phyloP scores from a whole-genome alignment of 1,140 invertebrate genomes.

The Stenopsyche tienmushanensis region DNA sequence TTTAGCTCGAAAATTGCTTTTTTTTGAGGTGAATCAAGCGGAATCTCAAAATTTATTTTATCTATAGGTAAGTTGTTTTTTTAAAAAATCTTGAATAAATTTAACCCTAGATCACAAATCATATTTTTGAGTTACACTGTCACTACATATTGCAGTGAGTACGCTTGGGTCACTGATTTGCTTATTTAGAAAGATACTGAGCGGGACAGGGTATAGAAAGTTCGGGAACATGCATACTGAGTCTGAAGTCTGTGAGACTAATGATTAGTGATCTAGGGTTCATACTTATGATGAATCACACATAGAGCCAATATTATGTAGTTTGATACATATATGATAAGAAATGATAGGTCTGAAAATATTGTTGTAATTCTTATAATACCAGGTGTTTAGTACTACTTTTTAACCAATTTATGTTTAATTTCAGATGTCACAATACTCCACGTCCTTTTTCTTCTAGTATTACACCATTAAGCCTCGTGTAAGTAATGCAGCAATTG shows the following conservation, averaged over 20 bases:
- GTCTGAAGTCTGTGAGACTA: no score
- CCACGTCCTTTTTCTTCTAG: background rate
- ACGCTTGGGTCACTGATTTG: no score
- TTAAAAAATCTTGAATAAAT: no score
- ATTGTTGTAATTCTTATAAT: background rate
- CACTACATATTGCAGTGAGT: no score
- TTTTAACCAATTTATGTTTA: background rate
- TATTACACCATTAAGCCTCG: background rate
- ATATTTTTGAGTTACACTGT: no score
- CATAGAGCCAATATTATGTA: conserved; percentile 28
- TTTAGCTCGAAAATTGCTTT: background rate
- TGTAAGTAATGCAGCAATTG: no score
- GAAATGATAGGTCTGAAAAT: conserved; percentile 28
- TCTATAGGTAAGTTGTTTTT: no score
- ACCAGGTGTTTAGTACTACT: background rate
- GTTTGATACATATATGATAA: conserved; percentile 29
- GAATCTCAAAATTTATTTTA: background rate
- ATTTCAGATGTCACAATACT: background rate
- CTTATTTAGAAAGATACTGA: no score
- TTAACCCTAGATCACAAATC: no score
- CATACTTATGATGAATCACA: conserved; percentile 21
- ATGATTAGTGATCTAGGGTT: background rate
- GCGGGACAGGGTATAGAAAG: no score
- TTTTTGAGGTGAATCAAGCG: background rate
- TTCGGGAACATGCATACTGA: no score